Evolutionary conservation across 2,888 invertebrate species (phyloP).

Genomic region (Drosophila flavopinicola): DNA sequence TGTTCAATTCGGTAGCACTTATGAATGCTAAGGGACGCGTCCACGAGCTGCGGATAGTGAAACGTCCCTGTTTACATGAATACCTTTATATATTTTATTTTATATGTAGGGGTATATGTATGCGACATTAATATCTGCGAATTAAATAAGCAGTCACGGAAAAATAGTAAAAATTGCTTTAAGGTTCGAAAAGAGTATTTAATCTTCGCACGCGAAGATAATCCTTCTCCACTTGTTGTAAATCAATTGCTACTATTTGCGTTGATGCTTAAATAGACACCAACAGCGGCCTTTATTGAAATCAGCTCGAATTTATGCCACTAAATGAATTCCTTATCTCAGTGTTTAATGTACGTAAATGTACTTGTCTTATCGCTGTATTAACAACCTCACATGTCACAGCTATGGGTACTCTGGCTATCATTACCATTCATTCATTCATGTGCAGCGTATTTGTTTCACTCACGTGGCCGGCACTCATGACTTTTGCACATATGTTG

Average conservation of each 20-base stretch:
- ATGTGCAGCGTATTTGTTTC: conserved; percentile 22
- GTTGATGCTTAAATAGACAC: conserved; percentile 22
- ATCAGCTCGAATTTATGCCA: conserved; percentile 36
- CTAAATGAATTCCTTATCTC: conserved; percentile 38
- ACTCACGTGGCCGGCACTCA: conserved; percentile 12
- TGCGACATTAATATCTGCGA: too few relatives aligned
- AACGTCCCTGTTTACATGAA: too few relatives aligned
- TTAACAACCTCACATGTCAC: conserved; percentile 17
- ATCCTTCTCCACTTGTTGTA: too few relatives aligned
- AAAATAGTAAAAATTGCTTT: too few relatives aligned
- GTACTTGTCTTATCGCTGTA: conserved; percentile 34
- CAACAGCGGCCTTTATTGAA: conserved; percentile 29
- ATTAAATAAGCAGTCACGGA: too few relatives aligned
- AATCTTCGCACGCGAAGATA: too few relatives aligned
- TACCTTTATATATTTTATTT: too few relatives aligned
- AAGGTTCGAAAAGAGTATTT: too few relatives aligned
- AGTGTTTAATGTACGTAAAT: conserved; percentile 18
- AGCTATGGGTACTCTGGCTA: conserved; percentile 14
- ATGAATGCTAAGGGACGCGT: too few relatives aligned
- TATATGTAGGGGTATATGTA: too few relatives aligned
- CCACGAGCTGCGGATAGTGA: too few relatives aligned
- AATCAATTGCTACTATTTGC: conserved; percentile 27
- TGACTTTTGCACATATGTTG: conserved; percentile 50
- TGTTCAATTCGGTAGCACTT: too few relatives aligned
- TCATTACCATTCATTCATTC: conserved; percentile 44